Conservation (phyloP, 2,797 vertebrate species). For the Somateria mollissima region DNA sequence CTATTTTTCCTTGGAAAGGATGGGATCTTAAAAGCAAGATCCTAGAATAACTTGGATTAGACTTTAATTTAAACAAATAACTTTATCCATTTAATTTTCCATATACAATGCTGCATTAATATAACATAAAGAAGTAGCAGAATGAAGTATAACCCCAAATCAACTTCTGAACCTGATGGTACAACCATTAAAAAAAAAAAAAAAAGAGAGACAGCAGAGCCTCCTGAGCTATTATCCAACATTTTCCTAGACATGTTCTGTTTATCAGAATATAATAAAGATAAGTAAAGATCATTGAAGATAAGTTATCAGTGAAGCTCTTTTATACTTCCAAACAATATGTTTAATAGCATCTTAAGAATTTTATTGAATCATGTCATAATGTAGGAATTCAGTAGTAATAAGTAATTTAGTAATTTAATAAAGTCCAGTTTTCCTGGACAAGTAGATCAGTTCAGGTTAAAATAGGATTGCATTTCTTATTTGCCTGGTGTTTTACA, state of each 20-base stretch:
- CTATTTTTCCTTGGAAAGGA: not conserved
- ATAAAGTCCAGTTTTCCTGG: not conserved
- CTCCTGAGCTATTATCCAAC: not conserved
- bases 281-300: no score
- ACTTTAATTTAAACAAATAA: not conserved
- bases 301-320: not conserved
- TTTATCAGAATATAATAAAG: not conserved
- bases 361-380: not conserved
- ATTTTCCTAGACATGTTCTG: not conserved
- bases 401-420: not conserved
- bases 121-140: not conserved
- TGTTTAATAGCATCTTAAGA: not conserved
- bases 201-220: not conserved
- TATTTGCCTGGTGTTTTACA: not conserved
- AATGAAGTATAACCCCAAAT: not conserved
- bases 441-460: not conserved
- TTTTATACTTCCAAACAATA: not conserved
- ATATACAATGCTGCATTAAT: not conserved
- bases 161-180: not conserved
- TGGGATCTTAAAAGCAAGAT: conserved; percentile 19
- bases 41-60: not conserved
- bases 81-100: not conserved
- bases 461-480: not conserved
- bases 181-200: not conserved
- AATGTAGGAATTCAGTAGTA: not conserved